Percentiles rank a stretch among this genome's conserved stretches.
phyloP scores from a whole-genome alignment of 1,140 invertebrate genomes.

The Hetaerina americana region DNA sequence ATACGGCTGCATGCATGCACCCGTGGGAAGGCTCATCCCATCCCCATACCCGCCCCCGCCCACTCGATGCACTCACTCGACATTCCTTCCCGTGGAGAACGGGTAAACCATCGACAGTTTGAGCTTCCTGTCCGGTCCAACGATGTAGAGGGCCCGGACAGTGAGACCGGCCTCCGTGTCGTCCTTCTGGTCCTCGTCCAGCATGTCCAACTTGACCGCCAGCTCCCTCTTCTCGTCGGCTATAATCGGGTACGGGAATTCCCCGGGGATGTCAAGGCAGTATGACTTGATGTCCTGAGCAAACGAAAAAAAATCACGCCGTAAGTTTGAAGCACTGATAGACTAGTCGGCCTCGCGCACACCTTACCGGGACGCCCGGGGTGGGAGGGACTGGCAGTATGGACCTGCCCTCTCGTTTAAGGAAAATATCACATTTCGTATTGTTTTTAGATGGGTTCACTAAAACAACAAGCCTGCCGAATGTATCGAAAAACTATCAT shows the following conservation, averaged over 20 bases:
- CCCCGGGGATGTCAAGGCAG: slow-evolving; percentile 46
- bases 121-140: slow-evolving; percentile 74
- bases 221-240: slow-evolving; percentile 64
- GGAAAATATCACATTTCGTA: too few species aligned
- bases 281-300: slow-evolving; percentile 61
- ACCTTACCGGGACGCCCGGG: slow-evolving; percentile 3
- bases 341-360: too few species aligned
- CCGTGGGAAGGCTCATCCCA: too few species aligned
- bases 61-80: slow-evolving; percentile 52
- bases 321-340: too few species aligned
- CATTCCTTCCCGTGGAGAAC: slow-evolving; percentile 79
- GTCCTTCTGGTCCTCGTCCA: slow-evolving; percentile 67
- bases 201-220: slow-evolving; percentile 70
- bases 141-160: slow-evolving; percentile 72
- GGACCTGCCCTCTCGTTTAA: neutral
- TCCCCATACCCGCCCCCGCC: too few species aligned
- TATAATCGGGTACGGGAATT: slow-evolving; percentile 79
- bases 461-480: too few species aligned
- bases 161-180: slow-evolving; percentile 59
- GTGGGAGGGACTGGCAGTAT: neutral
- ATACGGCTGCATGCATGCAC: too few species aligned
- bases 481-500: too few species aligned
- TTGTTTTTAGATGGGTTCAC: too few species aligned
- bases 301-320: slow-evolving; percentile 11
- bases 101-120: slow-evolving; percentile 83